Conservation (phyloP, 1,140 invertebrate species). For the Phthorimaea operculella region DNA sequence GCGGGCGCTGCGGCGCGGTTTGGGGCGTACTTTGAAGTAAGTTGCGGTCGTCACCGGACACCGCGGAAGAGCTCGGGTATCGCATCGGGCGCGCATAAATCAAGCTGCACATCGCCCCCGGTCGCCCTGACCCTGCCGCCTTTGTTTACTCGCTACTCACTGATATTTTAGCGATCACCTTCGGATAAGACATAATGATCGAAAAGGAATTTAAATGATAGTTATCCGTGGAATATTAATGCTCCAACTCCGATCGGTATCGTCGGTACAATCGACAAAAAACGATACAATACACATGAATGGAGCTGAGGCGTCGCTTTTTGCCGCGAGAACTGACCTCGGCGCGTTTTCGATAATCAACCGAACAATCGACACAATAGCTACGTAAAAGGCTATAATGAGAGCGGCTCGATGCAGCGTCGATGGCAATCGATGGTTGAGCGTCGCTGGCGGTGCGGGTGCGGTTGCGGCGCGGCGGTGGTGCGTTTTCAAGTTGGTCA, state of each 20-base stretch:
- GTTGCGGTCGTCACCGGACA: constrained; percentile 50
- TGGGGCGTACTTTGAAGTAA: constrained; percentile 32
- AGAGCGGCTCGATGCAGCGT: constrained; percentile 33
- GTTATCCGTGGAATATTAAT: constrained; percentile 23
- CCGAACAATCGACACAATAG: constrained; percentile 39
- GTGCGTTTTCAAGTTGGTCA: constrained; percentile 31
- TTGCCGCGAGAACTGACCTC: constrained; percentile 29
- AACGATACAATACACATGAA: constrained; percentile 27
- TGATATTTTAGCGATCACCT: constrained; percentile 30
- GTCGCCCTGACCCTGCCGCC: constrained; percentile 35
- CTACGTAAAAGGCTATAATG: constrained; percentile 39
- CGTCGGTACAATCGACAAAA: constrained; percentile 17
- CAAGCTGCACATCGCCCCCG: constrained; percentile 41
- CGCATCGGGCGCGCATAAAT: constrained; percentile 43
- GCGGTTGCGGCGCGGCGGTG: constrained; percentile 3
- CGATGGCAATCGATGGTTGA: constrained; percentile 21
- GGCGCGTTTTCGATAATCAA: constrained; percentile 36
- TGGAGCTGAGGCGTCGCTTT: constrained; percentile 22
- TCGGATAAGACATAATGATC: constrained; percentile 23
- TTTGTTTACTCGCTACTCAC: constrained; percentile 37
- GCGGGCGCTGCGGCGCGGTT: constrained; percentile 18
- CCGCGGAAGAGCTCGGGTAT: constrained; percentile 54
- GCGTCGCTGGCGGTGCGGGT: constrained; percentile 11
- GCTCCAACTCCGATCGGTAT: constrained; percentile 11
- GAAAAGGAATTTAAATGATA: constrained; percentile 20